Evolutionary conservation across 23 tunicate genomes (phyloP), one percentile per base, ranked within the genome.

Genomic region (Phallusia fumigata): DNA sequence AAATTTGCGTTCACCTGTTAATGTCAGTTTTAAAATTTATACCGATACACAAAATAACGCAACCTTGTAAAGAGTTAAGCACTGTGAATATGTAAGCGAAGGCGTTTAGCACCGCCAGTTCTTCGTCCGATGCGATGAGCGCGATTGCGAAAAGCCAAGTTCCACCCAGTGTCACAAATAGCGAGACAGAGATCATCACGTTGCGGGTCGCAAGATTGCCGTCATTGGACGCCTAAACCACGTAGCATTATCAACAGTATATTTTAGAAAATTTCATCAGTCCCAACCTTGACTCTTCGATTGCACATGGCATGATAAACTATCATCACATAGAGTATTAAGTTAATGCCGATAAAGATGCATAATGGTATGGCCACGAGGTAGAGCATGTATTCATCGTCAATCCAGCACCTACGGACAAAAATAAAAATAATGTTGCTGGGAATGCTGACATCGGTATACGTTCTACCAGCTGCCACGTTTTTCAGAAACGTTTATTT

Each of bases 401-500:
- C 19, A 13, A 82, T 65, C 85, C 85, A 82, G 77, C 85, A 82
- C 28, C 85, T 82, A 22, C n/a, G n/a, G n/a, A n/a, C n/a, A n/a
- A n/a, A n/a, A n/a, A n/a, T n/a, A n/a, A n/a, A n/a, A n/a, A n/a
- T n/a, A n/a, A n/a, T n/a, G n/a, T n/a, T n/a, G n/a, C n/a, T n/a
- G n/a, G n/a, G n/a, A n/a, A n/a, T n/a, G n/a, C n/a, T n/a, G n/a
- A n/a, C n/a, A n/a, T n/a, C n/a, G n/a, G n/a, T n/a, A n/a, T n/a
- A n/a, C n/a, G n/a, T n/a, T n/a, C n/a, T n/a, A n/a, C n/a, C n/a
- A n/a, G n/a, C n/a, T n/a, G n/a, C n/a, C n/a, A n/a, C n/a, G n/a
- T n/a, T n/a, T n/a, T n/a, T n/a, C n/a, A n/a, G n/a, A n/a, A n/a
- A n/a, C n/a, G n/a, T n/a, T n/a, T n/a, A n/a, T n/a, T n/a, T n/a